Percentiles rank a stretch among this genome's conserved stretches.
phyloP scores from a whole-genome alignment of 1,140 invertebrate species.

The Magallana gigas region DNA sequence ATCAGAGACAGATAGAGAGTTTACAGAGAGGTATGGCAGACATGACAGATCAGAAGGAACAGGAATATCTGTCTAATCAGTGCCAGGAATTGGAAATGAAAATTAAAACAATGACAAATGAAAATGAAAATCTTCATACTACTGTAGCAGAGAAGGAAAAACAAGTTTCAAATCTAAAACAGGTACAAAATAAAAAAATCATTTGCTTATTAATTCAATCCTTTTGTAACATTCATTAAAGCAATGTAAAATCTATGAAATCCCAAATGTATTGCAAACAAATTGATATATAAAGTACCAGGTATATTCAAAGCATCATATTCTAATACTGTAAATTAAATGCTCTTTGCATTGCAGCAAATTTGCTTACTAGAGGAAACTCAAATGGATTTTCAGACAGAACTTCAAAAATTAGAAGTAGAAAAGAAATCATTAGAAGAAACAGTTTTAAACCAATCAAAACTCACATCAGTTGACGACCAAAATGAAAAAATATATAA shows the following conservation, averaged over 20 bases:
- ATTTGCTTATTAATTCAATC: too few species aligned
- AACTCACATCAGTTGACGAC: background rate
- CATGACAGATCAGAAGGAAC: background rate
- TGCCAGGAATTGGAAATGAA: background rate
- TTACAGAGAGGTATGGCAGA: background rate
- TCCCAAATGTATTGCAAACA: too few species aligned
- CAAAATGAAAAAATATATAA: background rate
- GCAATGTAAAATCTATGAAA: too few species aligned
- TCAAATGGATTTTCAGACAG: slow-evolving; percentile 1
- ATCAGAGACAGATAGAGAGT: slow-evolving; percentile 2
- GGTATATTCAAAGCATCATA: too few species aligned
- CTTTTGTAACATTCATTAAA: too few species aligned
- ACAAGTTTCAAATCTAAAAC: background rate
- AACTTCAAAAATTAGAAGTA: slow-evolving; percentile 1
- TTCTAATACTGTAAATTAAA: too few species aligned
- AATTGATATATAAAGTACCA: too few species aligned
- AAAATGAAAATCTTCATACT: slow-evolving; percentile 15
- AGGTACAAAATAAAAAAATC: background rate
- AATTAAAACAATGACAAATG: background rate
- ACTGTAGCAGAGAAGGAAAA: background rate
- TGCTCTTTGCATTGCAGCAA: background rate
- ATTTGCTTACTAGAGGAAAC: slow-evolving; percentile 12
- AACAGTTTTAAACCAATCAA: background rate
- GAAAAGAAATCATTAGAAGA: slow-evolving; percentile 3
- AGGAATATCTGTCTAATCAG: background rate